Evolutionary conservation across 2,888 invertebrate genomes (phyloP).

Genomic region (Hyposoter dolosus): DNA sequence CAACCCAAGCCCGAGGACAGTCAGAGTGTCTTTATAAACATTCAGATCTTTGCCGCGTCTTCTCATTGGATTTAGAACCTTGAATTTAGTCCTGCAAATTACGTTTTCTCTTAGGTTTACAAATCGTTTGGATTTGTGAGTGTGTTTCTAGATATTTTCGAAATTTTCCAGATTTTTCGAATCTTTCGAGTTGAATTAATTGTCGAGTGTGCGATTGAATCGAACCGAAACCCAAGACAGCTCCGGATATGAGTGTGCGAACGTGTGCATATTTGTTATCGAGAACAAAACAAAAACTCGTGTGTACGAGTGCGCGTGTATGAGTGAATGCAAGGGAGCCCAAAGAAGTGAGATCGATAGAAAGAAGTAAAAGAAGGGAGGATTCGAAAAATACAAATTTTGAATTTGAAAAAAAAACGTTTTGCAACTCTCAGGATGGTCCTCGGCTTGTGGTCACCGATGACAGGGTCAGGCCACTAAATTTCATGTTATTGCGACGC

Average conservation of each 20-base stretch:
- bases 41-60: background rate
- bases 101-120: background rate
- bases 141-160: background rate
- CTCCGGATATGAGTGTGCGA: background rate
- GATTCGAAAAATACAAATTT: background rate
- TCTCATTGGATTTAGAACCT: background rate
- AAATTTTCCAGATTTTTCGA: background rate
- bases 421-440: background rate
- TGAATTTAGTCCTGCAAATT: too few species aligned
- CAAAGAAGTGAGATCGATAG: background rate
- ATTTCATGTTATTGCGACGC: constrained; percentile 56
- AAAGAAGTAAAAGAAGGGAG: background rate
- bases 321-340: background rate
- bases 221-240: background rate
- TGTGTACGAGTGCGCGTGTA: background rate
- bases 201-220: constrained; percentile 1
- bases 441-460: constrained; percentile 66
- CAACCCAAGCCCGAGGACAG: constrained; percentile 57
- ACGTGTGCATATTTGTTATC: constrained; percentile 10
- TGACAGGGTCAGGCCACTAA: constrained; percentile 70
- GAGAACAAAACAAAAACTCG: constrained; percentile 15
- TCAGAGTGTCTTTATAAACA: constrained; percentile 20
- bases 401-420: background rate
- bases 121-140: too few species aligned
- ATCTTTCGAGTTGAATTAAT: background rate